phyloP scores from a whole-genome alignment of 2,113 vertebrate species.

The Sceloporus undulatus region DNA sequence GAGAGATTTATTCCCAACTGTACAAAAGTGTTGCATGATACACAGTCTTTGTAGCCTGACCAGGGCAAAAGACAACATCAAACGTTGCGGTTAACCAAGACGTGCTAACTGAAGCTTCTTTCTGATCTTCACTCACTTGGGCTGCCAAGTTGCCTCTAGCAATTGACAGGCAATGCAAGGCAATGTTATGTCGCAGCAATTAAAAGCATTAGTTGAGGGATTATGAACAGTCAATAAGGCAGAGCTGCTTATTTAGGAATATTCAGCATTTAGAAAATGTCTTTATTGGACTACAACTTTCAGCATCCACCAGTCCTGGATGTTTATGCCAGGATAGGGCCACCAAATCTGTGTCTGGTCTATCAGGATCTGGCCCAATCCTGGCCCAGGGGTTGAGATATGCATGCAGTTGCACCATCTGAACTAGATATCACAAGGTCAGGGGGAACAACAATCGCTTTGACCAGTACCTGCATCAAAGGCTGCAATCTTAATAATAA shows the following conservation, averaged over 20 bases:
- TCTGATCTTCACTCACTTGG: not conserved
- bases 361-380: too few species aligned
- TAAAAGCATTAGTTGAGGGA: not conserved
- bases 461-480: too few species aligned
- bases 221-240: not conserved
- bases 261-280: too few species aligned
- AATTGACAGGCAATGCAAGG: not conserved
- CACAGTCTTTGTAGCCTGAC: not conserved
- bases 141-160: conserved; percentile 5
- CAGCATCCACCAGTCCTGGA: too few species aligned
- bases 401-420: too few species aligned
- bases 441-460: too few species aligned
- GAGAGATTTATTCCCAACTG: not conserved
- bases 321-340: too few species aligned
- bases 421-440: too few species aligned
- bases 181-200: conserved; percentile 8
- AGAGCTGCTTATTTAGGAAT: not conserved
- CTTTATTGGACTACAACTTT: too few species aligned
- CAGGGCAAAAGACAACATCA: not conserved
- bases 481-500: too few species aligned
- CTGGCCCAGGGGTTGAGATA: too few species aligned
- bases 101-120: not conserved
- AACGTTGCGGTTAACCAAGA: not conserved
- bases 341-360: too few species aligned
- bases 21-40: not conserved